Percentiles rank a stretch among this genome's conserved stretches.
Conservation (phyloP, 2,888 invertebrate species). For the Calameuta idolon region DNA sequence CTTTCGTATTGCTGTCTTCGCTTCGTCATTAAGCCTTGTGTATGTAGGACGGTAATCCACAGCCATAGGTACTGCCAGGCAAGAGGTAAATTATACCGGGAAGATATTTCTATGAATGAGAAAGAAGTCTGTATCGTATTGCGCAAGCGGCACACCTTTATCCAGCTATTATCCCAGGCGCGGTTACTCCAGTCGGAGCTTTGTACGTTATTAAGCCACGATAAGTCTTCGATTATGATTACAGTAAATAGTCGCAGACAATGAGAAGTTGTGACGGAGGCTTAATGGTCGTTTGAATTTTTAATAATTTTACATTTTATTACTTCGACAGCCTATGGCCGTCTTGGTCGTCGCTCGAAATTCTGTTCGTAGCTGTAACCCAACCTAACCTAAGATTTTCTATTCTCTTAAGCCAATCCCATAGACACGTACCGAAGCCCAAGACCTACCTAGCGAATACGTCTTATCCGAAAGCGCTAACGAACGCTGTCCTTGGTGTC, state of each 20-base stretch:
- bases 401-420: not conserved
- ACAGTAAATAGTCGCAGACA: not conserved
- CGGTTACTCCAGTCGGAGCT: not conserved
- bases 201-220: not conserved
- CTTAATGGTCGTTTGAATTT: not conserved
- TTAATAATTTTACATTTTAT: not conserved
- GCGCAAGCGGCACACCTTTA: not conserved
- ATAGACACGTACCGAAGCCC: not conserved
- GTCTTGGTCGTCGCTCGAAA: too few species aligned
- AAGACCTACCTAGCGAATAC: not conserved
- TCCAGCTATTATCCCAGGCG: not conserved
- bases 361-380: not conserved
- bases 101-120: not conserved
- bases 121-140: not conserved
- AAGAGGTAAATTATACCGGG: not conserved
- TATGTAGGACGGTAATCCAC: not conserved
- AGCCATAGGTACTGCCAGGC: not conserved
- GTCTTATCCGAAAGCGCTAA: conserved; percentile 22
- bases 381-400: not conserved
- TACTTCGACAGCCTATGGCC: not conserved
- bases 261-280: not conserved
- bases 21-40: not conserved
- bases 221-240: not conserved
- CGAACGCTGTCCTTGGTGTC: conserved; percentile 39
- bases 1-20: not conserved